A percentile compares a stretch with the other conserved stretches of the same genome.
Evolutionary conservation across 1,140 invertebrate species (phyloP).

Genomic region (Metopolophium dirhodum): DNA sequence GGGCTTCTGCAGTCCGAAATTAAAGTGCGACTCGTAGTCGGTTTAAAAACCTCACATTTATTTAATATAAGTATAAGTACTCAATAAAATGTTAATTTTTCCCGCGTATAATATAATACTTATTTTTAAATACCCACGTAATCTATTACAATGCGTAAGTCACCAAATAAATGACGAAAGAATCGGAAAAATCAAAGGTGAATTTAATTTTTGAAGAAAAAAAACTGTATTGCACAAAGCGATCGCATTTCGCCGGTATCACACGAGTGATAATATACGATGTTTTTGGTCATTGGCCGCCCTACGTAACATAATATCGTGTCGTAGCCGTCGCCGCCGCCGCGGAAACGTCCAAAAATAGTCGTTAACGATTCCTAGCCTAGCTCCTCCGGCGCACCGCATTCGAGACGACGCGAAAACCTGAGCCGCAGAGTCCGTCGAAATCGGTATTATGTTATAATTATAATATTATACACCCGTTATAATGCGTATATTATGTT

Average conservation of each 20-base stretch:
- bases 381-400: neutral
- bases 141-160: neutral
- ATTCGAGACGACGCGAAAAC: neutral
- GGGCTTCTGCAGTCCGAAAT: neutral
- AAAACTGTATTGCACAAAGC: neutral
- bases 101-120: neutral
- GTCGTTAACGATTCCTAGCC: neutral
- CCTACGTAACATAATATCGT: conserved; percentile 45
- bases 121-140: neutral
- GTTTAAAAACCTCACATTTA: neutral
- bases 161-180: neutral
- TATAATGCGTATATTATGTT: neutral
- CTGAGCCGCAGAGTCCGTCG: neutral
- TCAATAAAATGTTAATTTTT: neutral
- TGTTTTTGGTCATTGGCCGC: conserved; percentile 40
- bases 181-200: neutral
- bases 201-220: neutral
- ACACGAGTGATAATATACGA: neutral
- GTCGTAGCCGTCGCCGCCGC: neutral
- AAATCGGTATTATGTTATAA: neutral
- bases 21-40: neutral
- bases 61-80: neutral
- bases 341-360: conserved; percentile 48
- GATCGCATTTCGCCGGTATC: neutral
- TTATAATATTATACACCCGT: neutral